Evolutionary conservation across 2,888 invertebrate species (phyloP), one percentile per base, ranked within the genome.

Genomic region (Ophion ventricosus): DNA sequence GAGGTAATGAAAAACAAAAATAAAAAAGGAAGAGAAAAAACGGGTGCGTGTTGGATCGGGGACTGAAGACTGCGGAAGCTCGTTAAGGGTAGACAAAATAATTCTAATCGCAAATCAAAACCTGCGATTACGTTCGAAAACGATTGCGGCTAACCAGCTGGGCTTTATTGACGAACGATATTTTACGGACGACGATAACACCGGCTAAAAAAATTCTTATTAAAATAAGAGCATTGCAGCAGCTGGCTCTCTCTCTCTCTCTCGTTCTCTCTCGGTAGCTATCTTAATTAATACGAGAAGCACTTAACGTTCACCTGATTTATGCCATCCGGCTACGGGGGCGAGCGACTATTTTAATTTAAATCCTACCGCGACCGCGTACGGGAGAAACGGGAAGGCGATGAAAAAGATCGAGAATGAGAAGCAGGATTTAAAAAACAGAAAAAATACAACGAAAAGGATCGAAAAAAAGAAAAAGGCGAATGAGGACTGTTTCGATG

Each of bases 271-370:
- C 85, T 83, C 84, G 81, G 84, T 81, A 84, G 84, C 87, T 89
- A 89, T 91, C 89, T 91, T 91, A 91, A 91, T 91, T 90, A 91
- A 90, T 91, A 89, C 88, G 86, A 87, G 85, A 81, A 84, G 87
- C 89, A 88, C 89, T 90, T 90, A 88, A 88, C 86, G 88, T 86
- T 82, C 82, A 84, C 79, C 87, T 90, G 89, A 89, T 90, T 90
- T 90, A 91, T 90, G 87, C 74, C 88, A 88, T 91, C 90, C 90
- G 90, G 90, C 86, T 77, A 73, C 83, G 72, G 74, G 82, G 84
- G 83, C 69, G 77, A 79, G 61, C 56, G 67, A 76, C 73, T 70
- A 63, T 80, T 76, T 77, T 61, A 76, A 80, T 74, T 78, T 75
- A 29, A 82, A 85, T 83, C 70, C 74, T 29, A 54, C 85, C n/a